These are phyloP conservation scores for Macaca nemestrina DNA, from an alignment of 2,113 vertebrate species.

Conservation along the genomic window DNA sequence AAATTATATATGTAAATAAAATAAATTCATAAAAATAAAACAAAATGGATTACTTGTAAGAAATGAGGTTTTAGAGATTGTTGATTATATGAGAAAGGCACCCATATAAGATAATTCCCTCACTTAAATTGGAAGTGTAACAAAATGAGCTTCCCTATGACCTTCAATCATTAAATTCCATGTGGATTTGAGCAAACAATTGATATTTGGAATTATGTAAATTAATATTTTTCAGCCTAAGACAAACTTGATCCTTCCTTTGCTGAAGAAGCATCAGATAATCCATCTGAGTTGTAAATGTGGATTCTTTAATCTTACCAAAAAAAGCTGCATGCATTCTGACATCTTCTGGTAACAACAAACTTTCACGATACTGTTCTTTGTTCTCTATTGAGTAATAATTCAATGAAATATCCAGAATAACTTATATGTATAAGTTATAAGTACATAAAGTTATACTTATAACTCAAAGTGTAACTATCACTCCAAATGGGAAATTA, in stretches of 20 bases:
- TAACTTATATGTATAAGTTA: neutral
- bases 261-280: slow-evolving; percentile 9
- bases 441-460: no score
- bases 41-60: neutral
- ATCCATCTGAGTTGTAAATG: neutral
- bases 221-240: neutral
- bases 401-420: neutral
- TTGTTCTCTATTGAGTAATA: neutral
- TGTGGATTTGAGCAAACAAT: neutral
- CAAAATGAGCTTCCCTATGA: neutral
- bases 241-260: neutral
- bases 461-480: neutral
- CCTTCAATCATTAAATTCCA: neutral
- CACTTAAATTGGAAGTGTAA: slow-evolving; percentile 33
- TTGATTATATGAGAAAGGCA: neutral
- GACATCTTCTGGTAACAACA: neutral
- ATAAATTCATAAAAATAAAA: neutral
- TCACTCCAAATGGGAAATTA: neutral
- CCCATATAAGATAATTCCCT: neutral
- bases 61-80: neutral
- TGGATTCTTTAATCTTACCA: neutral
- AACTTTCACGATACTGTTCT: neutral
- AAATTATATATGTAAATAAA: neutral
- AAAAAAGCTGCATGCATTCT: neutral
- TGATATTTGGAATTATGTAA: neutral